phyloP scores from a whole-genome alignment of 2,113 vertebrate species.

The Cyanoramphus novaezelandiae region DNA sequence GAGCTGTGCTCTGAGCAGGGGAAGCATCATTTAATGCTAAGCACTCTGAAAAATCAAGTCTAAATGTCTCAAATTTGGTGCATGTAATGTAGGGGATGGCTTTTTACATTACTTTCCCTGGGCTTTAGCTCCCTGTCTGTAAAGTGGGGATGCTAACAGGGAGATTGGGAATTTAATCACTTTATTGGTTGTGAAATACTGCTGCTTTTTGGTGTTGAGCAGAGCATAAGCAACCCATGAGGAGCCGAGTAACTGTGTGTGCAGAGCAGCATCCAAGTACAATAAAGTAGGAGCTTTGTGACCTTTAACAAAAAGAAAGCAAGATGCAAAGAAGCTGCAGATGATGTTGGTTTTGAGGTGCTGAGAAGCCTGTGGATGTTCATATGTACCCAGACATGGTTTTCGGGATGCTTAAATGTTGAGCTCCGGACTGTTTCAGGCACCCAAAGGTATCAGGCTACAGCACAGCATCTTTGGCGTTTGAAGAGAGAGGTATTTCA shows the following conservation, averaged over 20 bases:
- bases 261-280: neutral
- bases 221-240: neutral
- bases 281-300: neutral
- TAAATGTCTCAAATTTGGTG: constrained; percentile 30
- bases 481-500: neutral
- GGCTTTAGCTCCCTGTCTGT: neutral
- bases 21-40: constrained; percentile 54
- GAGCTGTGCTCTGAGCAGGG: constrained; percentile 27
- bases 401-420: neutral
- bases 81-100: neutral
- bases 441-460: neutral
- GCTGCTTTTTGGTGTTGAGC: constrained; percentile 2
- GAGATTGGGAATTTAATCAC: constrained; percentile 25
- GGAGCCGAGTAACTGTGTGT: constrained; percentile 3
- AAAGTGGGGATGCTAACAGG: neutral
- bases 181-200: constrained; percentile 37
- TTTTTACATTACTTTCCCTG: neutral
- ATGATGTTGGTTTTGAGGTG: neutral
- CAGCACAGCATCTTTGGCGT: neutral
- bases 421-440: neutral
- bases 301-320: neutral
- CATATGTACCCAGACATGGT: accelerated
- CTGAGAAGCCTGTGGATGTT: neutral
- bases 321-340: neutral
- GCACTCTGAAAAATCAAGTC: constrained; percentile 22